Base-by-base conservation (phyloP, 2,113 vertebrate genomes). In the Callospermophilus lateralis region DNA sequence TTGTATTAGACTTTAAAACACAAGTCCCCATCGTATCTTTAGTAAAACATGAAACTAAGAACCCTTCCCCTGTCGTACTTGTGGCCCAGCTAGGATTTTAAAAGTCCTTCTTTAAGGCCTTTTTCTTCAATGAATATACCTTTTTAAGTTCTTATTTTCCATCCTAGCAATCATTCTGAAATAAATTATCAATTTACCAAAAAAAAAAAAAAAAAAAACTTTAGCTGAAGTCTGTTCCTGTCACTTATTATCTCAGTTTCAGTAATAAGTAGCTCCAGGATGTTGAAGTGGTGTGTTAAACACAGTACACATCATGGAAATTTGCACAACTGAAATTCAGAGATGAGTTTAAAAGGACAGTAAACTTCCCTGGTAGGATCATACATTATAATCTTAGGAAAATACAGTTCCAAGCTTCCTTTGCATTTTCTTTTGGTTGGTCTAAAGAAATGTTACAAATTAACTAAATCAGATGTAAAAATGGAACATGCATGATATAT, bases 131-230 rank as follows among this genome's bases (percentile, higher is more conserved):
- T 19, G 1, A 28, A 16, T 42, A 53, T 26, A 39, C 17, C 42
- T 77, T 86, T 58, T 39, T 65, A 39, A 79, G 11, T n/a, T 89
- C 61, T 68, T 45, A 37, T 94, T 93, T 96, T 91, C 13, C 37
- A 20, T 68, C 9, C 37, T 72, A 61, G 30, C 58, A 30, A 3
- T 94, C 30, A 30, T 58, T 92, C 85, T 89, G 45, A 90, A 87
- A 45, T 48, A 81, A 73, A 68, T 79, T 83, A 12, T 37, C 39
- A 17, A 1, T 65, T 68, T 88, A 53, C 55, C n/a, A n/a, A 58
- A 22, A 58, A 6, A 45, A 55, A 58, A 58, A 58, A 20, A 55
- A 55, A 55, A 8, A 48, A 42, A 65, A 80, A 24, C 34, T 48
- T 89, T 53, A 91, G 10, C 37, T n/a, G 11, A 28, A 84, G 32